phyloP scores from a whole-genome alignment of 2,797 vertebrate species.

The Sciurus carolinensis region DNA sequence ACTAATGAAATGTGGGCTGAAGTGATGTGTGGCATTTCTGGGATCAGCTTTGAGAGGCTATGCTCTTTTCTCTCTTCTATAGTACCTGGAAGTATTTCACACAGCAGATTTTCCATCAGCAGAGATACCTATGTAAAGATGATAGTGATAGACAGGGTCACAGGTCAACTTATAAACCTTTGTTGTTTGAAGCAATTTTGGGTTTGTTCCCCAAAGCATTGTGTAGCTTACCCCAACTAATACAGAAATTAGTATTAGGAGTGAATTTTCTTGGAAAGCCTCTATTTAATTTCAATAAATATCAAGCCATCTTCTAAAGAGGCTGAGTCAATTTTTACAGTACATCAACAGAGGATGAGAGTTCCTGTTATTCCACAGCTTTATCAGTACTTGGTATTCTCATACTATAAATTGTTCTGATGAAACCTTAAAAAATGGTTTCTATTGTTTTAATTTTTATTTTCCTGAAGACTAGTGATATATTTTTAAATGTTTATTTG shows the following conservation, averaged over 20 bases:
- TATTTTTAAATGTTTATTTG: slow-evolving; percentile 12
- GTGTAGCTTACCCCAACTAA: background rate
- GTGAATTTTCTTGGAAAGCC: background rate
- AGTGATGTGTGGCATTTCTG: slow-evolving; percentile 21
- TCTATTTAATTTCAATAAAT: slow-evolving; percentile 46
- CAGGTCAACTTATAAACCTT: background rate
- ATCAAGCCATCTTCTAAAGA: slow-evolving; percentile 30
- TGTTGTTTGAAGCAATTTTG: background rate
- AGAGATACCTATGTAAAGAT: background rate
- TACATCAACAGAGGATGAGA: background rate
- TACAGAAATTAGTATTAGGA: background rate
- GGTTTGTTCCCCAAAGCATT: background rate
- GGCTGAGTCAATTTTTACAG: background rate
- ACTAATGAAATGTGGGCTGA: slow-evolving; percentile 37
- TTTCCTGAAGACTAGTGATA: slow-evolving; percentile 45
- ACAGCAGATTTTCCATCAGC: background rate
- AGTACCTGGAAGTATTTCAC: background rate
- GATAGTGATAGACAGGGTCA: background rate
- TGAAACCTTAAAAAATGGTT: background rate
- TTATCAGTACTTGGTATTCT: slow-evolving; percentile 25
- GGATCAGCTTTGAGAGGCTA: background rate
- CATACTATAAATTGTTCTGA: slow-evolving; percentile 26
- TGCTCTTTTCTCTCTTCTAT: background rate
- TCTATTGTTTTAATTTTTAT: slow-evolving; percentile 47
- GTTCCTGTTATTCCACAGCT: background rate